Evolutionary conservation across 2,113 vertebrate genomes (phyloP).

Genomic region (Colaptes auratus): DNA sequence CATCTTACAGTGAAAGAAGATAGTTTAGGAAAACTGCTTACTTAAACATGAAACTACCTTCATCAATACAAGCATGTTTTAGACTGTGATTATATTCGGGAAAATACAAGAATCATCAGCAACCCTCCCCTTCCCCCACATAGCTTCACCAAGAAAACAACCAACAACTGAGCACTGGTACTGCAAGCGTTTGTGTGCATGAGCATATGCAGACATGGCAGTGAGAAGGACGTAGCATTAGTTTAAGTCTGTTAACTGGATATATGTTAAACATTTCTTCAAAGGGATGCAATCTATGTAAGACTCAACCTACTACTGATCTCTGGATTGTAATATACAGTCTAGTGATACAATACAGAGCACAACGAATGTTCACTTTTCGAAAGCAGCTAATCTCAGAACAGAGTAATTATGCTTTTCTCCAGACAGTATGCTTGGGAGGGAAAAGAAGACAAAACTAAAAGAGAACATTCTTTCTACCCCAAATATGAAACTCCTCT

Average conservation of each 20-base stretch:
- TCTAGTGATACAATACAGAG: background rate
- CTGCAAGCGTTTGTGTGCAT: background rate
- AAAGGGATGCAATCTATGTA: background rate
- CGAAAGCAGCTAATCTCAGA: background rate
- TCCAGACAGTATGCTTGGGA: background rate
- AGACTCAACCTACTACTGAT: background rate
- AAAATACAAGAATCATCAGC: background rate
- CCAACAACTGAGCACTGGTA: background rate
- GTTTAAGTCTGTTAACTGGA: background rate
- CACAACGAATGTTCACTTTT: background rate
- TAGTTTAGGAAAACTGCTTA: background rate
- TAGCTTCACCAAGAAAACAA: background rate
- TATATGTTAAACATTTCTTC: background rate
- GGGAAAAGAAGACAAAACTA: background rate
- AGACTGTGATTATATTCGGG: background rate
- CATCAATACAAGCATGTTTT: background rate
- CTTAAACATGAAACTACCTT: background rate
- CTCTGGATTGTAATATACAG: background rate
- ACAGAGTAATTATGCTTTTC: background rate
- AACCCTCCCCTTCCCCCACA: background rate
- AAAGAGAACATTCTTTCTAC: background rate
- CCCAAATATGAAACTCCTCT: background rate
- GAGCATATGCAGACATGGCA: accelerated
- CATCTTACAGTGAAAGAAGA: background rate
- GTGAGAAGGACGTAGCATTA: background rate